Conservation (phyloP, 2,888 invertebrate genomes). For the Argyresthia goedartella region DNA sequence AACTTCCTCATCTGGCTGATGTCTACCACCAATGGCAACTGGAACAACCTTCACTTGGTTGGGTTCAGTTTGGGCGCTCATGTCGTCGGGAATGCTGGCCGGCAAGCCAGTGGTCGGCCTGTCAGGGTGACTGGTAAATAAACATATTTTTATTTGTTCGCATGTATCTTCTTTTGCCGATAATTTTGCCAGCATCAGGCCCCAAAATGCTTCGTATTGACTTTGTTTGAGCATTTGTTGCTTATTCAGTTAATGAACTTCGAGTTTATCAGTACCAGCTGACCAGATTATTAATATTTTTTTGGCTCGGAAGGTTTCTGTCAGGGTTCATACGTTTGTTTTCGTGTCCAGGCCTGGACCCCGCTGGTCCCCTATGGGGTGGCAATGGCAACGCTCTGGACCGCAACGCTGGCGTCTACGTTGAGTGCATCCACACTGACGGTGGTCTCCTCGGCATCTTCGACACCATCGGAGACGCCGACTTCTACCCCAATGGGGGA, state of each 20-base stretch:
- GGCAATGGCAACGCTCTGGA: conserved; percentile 32
- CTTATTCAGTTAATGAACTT: too few species aligned
- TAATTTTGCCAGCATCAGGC: not conserved
- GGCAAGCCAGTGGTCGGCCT: conserved; percentile 24
- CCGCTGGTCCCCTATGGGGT: conserved; percentile 43
- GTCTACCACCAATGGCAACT: conserved; percentile 35
- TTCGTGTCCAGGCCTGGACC: conserved; percentile 35
- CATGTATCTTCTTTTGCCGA: not conserved
- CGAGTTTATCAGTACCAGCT: too few species aligned
- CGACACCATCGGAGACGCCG: conserved; percentile 30
- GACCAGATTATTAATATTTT: too few species aligned
- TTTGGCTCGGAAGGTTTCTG: too few species aligned
- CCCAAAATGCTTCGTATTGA: not conserved
- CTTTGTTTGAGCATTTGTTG: too few species aligned
- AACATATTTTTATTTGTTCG: not conserved
- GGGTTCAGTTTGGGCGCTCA: conserved; percentile 58
- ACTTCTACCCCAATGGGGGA: conserved; percentile 57
- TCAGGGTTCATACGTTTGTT: not conserved
- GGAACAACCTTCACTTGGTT: conserved; percentile 43
- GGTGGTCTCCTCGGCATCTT: conserved; percentile 41
- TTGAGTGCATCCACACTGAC: conserved; percentile 52
- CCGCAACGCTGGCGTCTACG: conserved; percentile 32
- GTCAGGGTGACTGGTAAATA: conserved; percentile 37
- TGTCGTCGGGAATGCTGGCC: conserved; percentile 43
- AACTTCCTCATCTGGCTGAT: conserved; percentile 42